These are phyloP conservation scores for Drosophila prolongata DNA, from an alignment of 2,888 invertebrate species.

Conservation along the genomic window DNA sequence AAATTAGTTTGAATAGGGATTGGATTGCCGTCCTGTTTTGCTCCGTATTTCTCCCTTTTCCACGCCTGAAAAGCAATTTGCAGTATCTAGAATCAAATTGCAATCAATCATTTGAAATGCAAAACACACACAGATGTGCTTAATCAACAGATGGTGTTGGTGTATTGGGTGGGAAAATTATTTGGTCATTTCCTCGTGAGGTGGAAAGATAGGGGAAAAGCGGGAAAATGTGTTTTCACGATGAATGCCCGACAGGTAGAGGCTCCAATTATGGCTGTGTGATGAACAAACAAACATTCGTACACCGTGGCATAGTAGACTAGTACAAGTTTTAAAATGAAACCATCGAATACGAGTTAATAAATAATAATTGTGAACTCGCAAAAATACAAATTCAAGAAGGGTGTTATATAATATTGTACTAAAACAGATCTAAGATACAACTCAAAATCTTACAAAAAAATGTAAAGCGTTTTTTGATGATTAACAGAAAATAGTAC, in stretches of 20 bases:
- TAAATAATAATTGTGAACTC: neutral
- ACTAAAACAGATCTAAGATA: no score
- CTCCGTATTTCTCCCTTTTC: neutral
- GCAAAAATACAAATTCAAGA: no score
- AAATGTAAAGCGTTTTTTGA: no score
- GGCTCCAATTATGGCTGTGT: slow-evolving; percentile 11
- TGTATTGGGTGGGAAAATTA: slow-evolving; percentile 16
- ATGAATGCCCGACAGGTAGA: slow-evolving; percentile 11
- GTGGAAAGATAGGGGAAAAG: slow-evolving; percentile 1
- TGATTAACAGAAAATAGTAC: no score
- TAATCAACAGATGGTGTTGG: slow-evolving; percentile 28
- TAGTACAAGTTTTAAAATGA: neutral
- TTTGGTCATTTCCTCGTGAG: slow-evolving; percentile 23
- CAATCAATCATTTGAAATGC: slow-evolving; percentile 70
- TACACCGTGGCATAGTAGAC: neutral
- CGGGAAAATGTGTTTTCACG: slow-evolving; percentile 21
- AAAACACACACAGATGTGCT: slow-evolving; percentile 33
- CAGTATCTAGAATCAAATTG: slow-evolving; percentile 57
- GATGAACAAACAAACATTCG: slow-evolving; percentile 8
- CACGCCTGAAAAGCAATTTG: slow-evolving; percentile 51
- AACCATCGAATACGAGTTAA: neutral
- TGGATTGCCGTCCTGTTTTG: slow-evolving; percentile 14
- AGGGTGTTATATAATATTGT: no score
- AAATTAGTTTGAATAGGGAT: slow-evolving; percentile 12
- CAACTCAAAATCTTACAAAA: no score